Conservation (phyloP, 2,113 vertebrate species). For the Anoplopoma fimbria region DNA sequence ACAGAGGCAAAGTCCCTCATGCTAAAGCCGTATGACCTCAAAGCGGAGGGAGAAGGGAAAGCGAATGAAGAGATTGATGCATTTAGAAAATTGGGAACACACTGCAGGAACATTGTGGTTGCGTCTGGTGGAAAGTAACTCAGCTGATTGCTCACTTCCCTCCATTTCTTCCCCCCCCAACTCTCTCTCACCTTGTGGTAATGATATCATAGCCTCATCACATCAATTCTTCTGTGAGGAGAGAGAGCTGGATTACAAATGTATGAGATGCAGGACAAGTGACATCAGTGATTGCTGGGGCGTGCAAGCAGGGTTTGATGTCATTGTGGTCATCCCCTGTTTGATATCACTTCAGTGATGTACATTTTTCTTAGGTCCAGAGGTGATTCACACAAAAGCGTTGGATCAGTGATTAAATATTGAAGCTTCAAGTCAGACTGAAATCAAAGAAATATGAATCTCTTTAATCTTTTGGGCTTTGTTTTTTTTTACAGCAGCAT, state of each 20-base stretch:
- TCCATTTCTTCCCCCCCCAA: not conserved
- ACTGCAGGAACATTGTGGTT: conserved; percentile 15
- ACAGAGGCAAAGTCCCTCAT: not conserved
- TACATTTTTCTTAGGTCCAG: not conserved
- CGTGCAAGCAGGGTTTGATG: not conserved
- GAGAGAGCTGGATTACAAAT: conserved; percentile 26
- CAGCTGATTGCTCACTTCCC: not conserved
- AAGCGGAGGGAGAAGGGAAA: not conserved
- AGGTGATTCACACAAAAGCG: conserved; percentile 9
- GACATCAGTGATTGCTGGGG: conserved; percentile 2
- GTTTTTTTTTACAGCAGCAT: not conserved
- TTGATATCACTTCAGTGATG: conserved; percentile 1
- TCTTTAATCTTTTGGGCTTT: too few relatives aligned
- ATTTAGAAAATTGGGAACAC: conserved; percentile 62
- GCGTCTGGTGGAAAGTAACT: not conserved
- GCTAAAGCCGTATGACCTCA: conserved; percentile 14
- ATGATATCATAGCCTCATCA: conserved; percentile 46
- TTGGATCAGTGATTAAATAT: conserved; percentile 37
- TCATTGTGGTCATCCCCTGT: not conserved
- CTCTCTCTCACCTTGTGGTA: not conserved
- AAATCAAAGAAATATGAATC: not conserved
- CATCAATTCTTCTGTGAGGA: conserved; percentile 15
- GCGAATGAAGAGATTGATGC: conserved; percentile 61
- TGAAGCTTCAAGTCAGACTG: conserved; percentile 24
- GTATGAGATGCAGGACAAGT: conserved; percentile 15